Conservation (phyloP, 1,140 invertebrate species). For the Cryptotermes secundus region DNA sequence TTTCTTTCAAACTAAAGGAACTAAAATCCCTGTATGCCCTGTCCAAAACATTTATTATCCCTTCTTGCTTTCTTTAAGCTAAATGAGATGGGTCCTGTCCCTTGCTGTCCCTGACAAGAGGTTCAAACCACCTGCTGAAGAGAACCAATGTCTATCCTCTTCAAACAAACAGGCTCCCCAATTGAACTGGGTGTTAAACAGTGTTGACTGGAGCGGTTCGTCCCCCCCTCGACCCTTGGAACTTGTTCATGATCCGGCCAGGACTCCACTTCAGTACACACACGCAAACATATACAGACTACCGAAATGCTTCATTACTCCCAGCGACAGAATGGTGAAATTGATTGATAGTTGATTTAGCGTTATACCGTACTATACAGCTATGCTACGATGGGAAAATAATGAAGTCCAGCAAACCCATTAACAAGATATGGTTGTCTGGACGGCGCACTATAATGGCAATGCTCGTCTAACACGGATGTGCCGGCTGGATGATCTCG, state of each 20-base stretch:
- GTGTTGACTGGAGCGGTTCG: neutral
- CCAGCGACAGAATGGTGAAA: neutral
- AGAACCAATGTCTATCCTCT: neutral
- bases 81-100: neutral
- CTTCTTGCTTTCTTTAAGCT: neutral
- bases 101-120: neutral
- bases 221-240: neutral
- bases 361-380: neutral
- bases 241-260: too few species aligned
- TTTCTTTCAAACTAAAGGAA: neutral
- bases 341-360: neutral
- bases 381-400: neutral
- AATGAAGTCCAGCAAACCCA: neutral
- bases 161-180: neutral
- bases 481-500: too few species aligned
- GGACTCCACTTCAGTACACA: neutral
- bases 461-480: too few species aligned
- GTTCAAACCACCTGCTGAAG: neutral
- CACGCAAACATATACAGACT: neutral
- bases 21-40: neutral
- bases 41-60: neutral
- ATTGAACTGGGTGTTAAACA: constrained; percentile 4
- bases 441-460: neutral
- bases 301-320: neutral
- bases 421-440: neutral